Evolutionary conservation across 2,113 vertebrate species (phyloP), one percentile per base, ranked within the genome.

Genomic region (Halcyon senegalensis): DNA sequence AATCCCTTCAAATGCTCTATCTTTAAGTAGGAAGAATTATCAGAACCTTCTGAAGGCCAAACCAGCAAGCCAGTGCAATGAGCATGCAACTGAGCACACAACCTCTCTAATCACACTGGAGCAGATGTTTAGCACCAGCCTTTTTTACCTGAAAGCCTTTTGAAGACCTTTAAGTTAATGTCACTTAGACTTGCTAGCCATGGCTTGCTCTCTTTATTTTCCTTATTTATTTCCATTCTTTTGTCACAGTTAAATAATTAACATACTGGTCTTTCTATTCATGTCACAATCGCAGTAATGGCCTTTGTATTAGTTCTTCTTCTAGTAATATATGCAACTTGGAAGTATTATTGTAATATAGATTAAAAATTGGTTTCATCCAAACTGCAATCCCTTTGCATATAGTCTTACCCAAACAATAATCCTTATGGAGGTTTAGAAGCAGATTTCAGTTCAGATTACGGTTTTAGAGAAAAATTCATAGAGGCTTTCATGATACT

Each of bases 331-430:
- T 13, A 82, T 31, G 44, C 62, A 91, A 75, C 48, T 66, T 78
- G 37, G 35, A 89, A 70, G 9, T 63, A 44, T 17, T 88, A 66
- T 37, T 87, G 41, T 37, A 80, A 72, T 53, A 66, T 5, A 91
- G 50, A 83, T 69, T 94, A 92, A 87, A 93, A 73, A 10, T 8
- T 39, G 20, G 21, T 84, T 97, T 95, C 48, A 79, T 72, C 62
- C 50, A 79, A 89, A 75, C 35, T 68, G 62, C 74, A 92, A 88
- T 59, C 23, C 21, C 31, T 85, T 93, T 89, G 66, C 53, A 79
- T 58, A 55, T 10, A 73, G 18, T 50, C 15, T 74, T 28, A 72
- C 37, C 23, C 20, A 79, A 27, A 63, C 74, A 80, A 75, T 72
- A 90, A 74, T 48, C 37, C 33, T 84, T 90, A 73, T 64, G 35